phyloP scores from a whole-genome alignment of 2,113 vertebrate genomes.

The Protomyctophum bolini region DNA sequence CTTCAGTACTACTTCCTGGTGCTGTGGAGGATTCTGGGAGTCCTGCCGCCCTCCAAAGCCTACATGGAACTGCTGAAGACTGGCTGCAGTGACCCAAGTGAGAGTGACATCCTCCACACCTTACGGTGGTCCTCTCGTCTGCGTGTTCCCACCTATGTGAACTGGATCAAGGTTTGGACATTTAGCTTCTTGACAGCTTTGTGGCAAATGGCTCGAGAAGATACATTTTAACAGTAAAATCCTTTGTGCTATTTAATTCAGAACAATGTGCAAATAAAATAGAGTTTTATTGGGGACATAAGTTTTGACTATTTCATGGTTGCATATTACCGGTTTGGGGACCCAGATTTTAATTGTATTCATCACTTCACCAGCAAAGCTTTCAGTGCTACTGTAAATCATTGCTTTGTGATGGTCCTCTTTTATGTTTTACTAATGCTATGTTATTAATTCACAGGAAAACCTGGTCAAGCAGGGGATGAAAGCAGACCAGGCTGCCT shows the following conservation, averaged over 20 bases:
- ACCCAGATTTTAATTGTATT: neutral
- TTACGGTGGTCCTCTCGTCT: conserved; percentile 96
- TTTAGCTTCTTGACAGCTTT: neutral
- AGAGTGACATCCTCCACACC: conserved; percentile 94
- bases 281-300: too few species aligned
- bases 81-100: conserved; percentile 86
- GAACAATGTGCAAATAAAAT: too few species aligned
- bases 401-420: neutral
- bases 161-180: conserved; percentile 90
- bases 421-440: neutral
- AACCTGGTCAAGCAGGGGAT: conserved; percentile 93
- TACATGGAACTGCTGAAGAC: conserved; percentile 91
- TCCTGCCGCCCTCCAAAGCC: conserved; percentile 90
- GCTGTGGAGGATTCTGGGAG: conserved; percentile 93
- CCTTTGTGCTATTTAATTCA: too few species aligned
- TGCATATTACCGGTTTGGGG: neutral
- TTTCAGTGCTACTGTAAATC: neutral
- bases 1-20: conserved; percentile 97
- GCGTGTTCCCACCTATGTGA: conserved; percentile 85
- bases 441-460: conserved; percentile 77
- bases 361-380: neutral
- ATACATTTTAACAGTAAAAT: neutral
- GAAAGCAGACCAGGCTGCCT: conserved; percentile 90
- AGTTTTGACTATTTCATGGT: neutral
- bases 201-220: neutral